Conservation (phyloP, 2,888 invertebrate genomes). For the Hydroisotoma schaefferi region DNA sequence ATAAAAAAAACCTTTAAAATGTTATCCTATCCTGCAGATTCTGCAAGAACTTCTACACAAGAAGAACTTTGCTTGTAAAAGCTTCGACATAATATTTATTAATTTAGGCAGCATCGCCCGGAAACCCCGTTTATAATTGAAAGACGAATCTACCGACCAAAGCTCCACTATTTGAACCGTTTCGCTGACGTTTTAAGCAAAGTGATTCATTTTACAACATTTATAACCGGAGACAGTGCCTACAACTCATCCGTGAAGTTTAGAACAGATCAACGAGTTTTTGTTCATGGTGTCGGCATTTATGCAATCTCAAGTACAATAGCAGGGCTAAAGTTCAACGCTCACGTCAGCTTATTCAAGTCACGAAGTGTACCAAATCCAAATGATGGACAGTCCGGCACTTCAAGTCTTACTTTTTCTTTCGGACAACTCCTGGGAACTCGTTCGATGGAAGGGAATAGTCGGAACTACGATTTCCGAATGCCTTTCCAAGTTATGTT, state of each 20-base stretch:
- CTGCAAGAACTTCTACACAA: too few species aligned
- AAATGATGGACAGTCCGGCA: conserved; percentile 56
- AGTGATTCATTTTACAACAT: conserved; percentile 34
- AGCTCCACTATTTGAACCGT: conserved; percentile 43
- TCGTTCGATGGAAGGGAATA: conserved; percentile 38
- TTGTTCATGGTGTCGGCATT: conserved; percentile 77
- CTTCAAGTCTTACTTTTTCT: conserved; percentile 14
- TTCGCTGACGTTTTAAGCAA: conserved; percentile 46
- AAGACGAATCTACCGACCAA: conserved; percentile 43
- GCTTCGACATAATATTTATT: conserved; percentile 10
- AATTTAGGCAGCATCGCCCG: conserved; percentile 37
- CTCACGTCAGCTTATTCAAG: conserved; percentile 34
- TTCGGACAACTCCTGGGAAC: conserved; percentile 25
- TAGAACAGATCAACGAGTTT: conserved; percentile 73
- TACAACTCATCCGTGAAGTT: conserved; percentile 54
- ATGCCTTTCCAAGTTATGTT: conserved; percentile 54
- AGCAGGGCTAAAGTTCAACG: conserved; percentile 59
- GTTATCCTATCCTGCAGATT: too few species aligned
- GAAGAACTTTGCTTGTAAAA: neutral
- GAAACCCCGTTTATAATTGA: conserved; percentile 43
- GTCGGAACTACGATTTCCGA: conserved; percentile 45
- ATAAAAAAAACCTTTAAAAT: too few species aligned
- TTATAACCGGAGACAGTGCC: conserved; percentile 31
- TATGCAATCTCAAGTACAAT: conserved; percentile 66
- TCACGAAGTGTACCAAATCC: conserved; percentile 66